phyloP scores from a whole-genome alignment of 2,797 vertebrate species.

The Chelmon rostratus region DNA sequence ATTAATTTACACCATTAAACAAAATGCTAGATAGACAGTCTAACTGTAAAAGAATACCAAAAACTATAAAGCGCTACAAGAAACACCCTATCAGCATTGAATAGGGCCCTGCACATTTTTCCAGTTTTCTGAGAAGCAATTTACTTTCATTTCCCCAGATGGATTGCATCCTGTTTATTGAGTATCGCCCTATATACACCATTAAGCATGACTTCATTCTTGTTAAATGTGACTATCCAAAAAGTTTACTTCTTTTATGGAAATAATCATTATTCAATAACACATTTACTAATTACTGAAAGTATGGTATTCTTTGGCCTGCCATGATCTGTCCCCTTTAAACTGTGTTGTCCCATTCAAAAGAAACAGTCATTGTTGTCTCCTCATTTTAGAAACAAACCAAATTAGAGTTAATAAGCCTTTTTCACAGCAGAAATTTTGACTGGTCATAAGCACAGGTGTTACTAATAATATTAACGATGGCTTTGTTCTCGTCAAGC shows the following conservation, averaged over 20 bases:
- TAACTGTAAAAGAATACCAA: neutral
- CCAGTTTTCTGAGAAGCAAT: neutral
- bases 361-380: neutral
- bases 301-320: neutral
- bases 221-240: neutral
- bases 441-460: neutral
- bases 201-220: slow-evolving; percentile 9
- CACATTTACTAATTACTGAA: neutral
- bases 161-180: slow-evolving; percentile 3
- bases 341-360: neutral
- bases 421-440: neutral
- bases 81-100: neutral
- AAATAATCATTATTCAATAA: neutral
- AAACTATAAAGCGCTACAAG: neutral
- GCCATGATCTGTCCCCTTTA: neutral
- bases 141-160: slow-evolving; percentile 7
- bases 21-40: neutral
- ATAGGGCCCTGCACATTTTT: neutral
- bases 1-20: neutral
- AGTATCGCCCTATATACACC: neutral
- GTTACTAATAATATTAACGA: slow-evolving; percentile 2
- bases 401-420: neutral
- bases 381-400: neutral
- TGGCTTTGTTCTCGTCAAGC: neutral
- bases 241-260: neutral